Conservation (phyloP, 2,113 vertebrate genomes). For the Syngnathus floridae region DNA sequence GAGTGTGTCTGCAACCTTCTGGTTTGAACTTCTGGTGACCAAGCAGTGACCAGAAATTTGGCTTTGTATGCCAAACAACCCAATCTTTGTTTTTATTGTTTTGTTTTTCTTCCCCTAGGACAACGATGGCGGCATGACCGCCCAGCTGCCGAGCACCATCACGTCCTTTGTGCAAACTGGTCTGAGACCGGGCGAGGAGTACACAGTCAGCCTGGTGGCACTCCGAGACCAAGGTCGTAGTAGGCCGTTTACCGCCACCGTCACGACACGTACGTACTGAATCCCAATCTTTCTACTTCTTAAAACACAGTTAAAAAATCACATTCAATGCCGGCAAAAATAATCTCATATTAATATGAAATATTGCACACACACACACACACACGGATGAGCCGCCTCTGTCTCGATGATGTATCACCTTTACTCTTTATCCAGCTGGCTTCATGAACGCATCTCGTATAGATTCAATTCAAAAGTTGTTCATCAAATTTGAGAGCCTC, state of each 20-base stretch:
- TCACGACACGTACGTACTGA: constrained; percentile 76
- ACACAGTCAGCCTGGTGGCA: constrained; percentile 87
- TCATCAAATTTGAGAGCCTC: constrained; percentile 56
- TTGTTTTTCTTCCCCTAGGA: constrained; percentile 67
- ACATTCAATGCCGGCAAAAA: not conserved
- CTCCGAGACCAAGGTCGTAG: constrained; percentile 90
- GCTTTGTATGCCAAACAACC: not conserved
- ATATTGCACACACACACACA: not conserved
- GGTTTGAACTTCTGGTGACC: too few species aligned
- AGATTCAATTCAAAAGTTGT: constrained; percentile 63
- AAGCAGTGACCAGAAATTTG: not conserved
- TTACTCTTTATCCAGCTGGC: constrained; percentile 39
- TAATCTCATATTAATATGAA: not conserved
- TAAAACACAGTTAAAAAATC: not conserved
- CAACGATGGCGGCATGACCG: constrained; percentile 92
- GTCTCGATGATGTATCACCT: constrained; percentile 41
- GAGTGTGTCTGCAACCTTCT: not conserved
- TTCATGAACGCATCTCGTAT: constrained; percentile 50
- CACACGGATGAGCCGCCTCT: constrained; percentile 23
- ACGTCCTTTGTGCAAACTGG: constrained; percentile 93
- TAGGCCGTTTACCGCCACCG: constrained; percentile 77
- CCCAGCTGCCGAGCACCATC: constrained; percentile 90
- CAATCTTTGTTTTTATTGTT: not conserved
- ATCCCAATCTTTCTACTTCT: not conserved
- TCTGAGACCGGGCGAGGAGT: constrained; percentile 90